phyloP scores from a whole-genome alignment of 1,140 invertebrate genomes.

The Neodiprion virginianus region DNA sequence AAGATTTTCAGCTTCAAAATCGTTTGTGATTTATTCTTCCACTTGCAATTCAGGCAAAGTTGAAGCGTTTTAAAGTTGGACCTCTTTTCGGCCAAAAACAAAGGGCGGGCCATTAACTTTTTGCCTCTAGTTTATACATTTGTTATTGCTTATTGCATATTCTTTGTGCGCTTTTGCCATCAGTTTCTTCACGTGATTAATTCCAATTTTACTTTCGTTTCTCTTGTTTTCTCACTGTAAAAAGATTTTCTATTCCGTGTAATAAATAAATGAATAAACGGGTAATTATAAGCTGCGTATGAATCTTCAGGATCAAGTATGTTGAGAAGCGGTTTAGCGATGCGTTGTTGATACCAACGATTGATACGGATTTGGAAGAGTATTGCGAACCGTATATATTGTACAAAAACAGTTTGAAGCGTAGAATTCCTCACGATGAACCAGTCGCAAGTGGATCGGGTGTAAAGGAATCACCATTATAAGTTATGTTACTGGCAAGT shows the following conservation, averaged over 20 bases:
- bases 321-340: constrained; percentile 80
- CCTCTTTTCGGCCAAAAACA: too few relatives aligned
- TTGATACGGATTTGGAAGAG: constrained; percentile 66
- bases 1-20: too few relatives aligned
- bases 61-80: too few relatives aligned
- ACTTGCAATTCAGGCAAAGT: too few relatives aligned
- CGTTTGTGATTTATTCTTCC: too few relatives aligned
- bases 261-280: background rate
- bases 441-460: constrained; percentile 74
- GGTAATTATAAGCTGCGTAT: background rate
- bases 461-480: constrained; percentile 69
- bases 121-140: background rate
- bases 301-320: constrained; percentile 69
- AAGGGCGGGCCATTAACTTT: too few relatives aligned
- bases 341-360: constrained; percentile 77
- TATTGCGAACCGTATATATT: constrained; percentile 90
- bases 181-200: too few relatives aligned
- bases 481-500: constrained; percentile 52
- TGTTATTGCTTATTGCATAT: constrained; percentile 9
- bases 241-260: background rate
- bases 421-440: constrained; percentile 81
- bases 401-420: constrained; percentile 89
- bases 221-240: constrained; percentile 14
- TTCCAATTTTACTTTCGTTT: constrained; percentile 7
- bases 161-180: background rate